A percentile compares a stretch with the other conserved stretches of the same genome.
Conservation (phyloP, 2,888 invertebrate species). For the Troides aeacus region DNA sequence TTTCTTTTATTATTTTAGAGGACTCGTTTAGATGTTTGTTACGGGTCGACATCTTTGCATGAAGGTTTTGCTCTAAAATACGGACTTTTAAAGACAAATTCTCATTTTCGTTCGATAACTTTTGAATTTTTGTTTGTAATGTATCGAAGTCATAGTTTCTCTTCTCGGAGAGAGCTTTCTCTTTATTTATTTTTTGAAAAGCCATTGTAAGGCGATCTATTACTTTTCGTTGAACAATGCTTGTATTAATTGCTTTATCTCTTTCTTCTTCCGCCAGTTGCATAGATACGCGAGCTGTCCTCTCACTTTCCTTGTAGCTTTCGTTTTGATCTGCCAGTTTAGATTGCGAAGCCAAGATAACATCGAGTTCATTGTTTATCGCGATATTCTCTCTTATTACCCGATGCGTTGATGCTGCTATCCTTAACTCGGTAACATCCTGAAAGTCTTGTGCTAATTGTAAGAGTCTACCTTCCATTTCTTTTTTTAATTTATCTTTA, state of each 20-base stretch:
- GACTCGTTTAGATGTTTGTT: slow-evolving; percentile 68
- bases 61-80: slow-evolving; percentile 79
- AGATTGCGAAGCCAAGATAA: slow-evolving; percentile 82
- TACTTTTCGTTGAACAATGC: slow-evolving; percentile 81
- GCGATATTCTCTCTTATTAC: slow-evolving; percentile 92
- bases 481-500: slow-evolving; percentile 90
- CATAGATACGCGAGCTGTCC: slow-evolving; percentile 73
- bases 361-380: slow-evolving; percentile 87
- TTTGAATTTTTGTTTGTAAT: slow-evolving; percentile 61
- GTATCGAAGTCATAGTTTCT: slow-evolving; percentile 62
- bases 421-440: slow-evolving; percentile 90
- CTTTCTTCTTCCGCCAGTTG: slow-evolving; percentile 82
- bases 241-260: slow-evolving; percentile 82
- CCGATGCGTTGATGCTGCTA: slow-evolving; percentile 93
- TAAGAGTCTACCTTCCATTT: slow-evolving; percentile 90
- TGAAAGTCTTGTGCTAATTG: slow-evolving; percentile 92
- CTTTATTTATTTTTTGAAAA: slow-evolving; percentile 74
- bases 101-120: slow-evolving; percentile 67
- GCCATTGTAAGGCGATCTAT: slow-evolving; percentile 82
- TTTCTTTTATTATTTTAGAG: slow-evolving; percentile 73
- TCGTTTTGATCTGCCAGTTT: slow-evolving; percentile 82
- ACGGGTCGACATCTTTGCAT: slow-evolving; percentile 72
- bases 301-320: slow-evolving; percentile 80
- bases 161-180: slow-evolving; percentile 67
- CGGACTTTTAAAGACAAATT: slow-evolving; percentile 69